Percentiles rank a stretch among this genome's conserved stretches.
These are phyloP conservation scores for Anguilla marmorata DNA, from an alignment of 2,797 vertebrate genomes.

Conservation along the genomic window DNA sequence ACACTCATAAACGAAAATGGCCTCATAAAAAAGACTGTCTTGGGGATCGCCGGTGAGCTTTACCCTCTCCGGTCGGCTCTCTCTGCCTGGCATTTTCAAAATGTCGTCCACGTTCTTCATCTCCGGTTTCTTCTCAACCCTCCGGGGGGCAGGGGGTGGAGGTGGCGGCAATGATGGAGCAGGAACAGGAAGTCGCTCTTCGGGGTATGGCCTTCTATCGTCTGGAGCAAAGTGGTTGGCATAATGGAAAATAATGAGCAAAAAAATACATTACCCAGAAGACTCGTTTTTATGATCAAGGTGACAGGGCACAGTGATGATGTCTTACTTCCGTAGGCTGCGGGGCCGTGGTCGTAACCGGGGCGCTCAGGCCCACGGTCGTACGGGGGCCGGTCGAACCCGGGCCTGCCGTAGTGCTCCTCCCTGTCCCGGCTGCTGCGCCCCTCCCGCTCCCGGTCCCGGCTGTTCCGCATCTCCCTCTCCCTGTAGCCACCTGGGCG, in stretches of 20 bases:
- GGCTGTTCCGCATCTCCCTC: conserved; percentile 77
- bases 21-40: neutral
- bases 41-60: conserved; percentile 19
- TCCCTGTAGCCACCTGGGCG: conserved; percentile 75
- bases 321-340: conserved; percentile 79
- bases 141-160: conserved; percentile 74
- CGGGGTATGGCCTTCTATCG: conserved; percentile 86
- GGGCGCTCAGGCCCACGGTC: conserved; percentile 83
- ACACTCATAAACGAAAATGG: conserved; percentile 3
- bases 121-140: conserved; percentile 93
- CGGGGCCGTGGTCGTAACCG: conserved; percentile 76
- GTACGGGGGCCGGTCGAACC: conserved; percentile 83
- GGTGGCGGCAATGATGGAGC: conserved; percentile 60
- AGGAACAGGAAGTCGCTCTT: conserved; percentile 83
- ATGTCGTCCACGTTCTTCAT: conserved; percentile 97
- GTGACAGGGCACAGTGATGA: neutral
- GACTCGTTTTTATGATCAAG: neutral
- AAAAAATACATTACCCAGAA: conserved; percentile 27
- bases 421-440: conserved; percentile 82
- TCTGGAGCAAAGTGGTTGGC: conserved; percentile 59
- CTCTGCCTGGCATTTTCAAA: conserved; percentile 90
- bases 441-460: conserved; percentile 82
- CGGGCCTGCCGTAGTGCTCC: conserved; percentile 77
- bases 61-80: conserved; percentile 90
- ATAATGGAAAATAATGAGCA: neutral